phyloP scores from a whole-genome alignment of 2,797 vertebrate species.

The Notolepis coatsorum region DNA sequence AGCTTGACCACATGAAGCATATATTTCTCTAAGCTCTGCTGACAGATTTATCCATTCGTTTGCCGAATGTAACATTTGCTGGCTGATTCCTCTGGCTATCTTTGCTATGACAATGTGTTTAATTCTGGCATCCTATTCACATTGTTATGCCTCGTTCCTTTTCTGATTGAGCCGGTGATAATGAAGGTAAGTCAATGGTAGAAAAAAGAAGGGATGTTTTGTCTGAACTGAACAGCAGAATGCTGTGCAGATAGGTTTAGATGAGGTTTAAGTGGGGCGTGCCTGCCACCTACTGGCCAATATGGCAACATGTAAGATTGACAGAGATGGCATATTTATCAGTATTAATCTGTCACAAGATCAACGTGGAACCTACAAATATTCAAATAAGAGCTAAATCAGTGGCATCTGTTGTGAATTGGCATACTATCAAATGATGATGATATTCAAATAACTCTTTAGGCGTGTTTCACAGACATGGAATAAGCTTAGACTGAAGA shows the following conservation, averaged over 20 bases:
- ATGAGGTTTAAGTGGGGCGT: conserved; percentile 31
- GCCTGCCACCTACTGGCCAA: conserved; percentile 73
- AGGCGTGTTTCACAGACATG: too few species aligned
- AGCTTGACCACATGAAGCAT: conserved; percentile 57
- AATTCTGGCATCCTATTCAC: conserved; percentile 17
- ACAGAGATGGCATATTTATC: too few species aligned
- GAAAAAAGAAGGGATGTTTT: too few species aligned
- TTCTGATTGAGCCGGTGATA: not conserved
- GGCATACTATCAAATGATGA: too few species aligned
- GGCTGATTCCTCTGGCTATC: conserved; percentile 26
- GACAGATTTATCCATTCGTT: conserved; percentile 48
- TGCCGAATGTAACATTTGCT: conserved; percentile 38
- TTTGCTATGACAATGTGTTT: conserved; percentile 27
- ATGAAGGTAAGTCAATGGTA: too few species aligned
- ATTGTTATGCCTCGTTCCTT: conserved; percentile 7
- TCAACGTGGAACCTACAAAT: too few species aligned
- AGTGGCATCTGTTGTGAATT: too few species aligned
- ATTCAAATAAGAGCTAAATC: too few species aligned
- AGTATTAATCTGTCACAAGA: too few species aligned
- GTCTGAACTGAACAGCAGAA: conserved; percentile 10
- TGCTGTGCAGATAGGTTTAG: conserved; percentile 11
- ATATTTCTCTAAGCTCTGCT: conserved; percentile 40
- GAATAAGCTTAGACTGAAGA: too few species aligned
- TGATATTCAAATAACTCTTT: too few species aligned
- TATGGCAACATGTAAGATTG: not conserved